phyloP scores from a whole-genome alignment of 2,113 vertebrate genomes.

The Daboia siamensis region DNA sequence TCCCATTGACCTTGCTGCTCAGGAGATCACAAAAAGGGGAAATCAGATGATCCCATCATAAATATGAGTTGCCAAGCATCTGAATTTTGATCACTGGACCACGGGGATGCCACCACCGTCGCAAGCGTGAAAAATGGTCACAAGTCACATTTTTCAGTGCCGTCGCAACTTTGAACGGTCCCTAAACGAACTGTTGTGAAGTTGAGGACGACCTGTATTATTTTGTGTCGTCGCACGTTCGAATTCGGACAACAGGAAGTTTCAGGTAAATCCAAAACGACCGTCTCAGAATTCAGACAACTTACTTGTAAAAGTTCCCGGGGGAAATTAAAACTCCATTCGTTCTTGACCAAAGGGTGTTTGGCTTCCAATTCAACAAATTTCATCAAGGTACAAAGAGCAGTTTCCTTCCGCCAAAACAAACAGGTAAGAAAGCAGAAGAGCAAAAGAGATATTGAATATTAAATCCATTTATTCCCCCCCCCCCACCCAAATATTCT shows the following conservation, averaged over 20 bases:
- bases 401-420: conserved; percentile 70
- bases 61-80: too few relatives aligned
- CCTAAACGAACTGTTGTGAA: not conserved
- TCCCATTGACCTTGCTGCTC: too few relatives aligned
- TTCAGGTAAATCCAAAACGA: not conserved
- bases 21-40: too few relatives aligned
- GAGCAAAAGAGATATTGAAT: too few relatives aligned
- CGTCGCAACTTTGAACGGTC: not conserved
- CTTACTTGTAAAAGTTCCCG: conserved; percentile 77
- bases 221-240: not conserved
- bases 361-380: conserved; percentile 81
- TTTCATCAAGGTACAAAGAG: conserved; percentile 84
- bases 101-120: too few relatives aligned
- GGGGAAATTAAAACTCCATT: conserved; percentile 86
- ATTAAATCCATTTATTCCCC: not conserved
- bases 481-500: not conserved
- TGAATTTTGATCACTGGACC: too few relatives aligned
- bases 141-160: not conserved
- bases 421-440: not conserved
- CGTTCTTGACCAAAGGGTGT: conserved; percentile 76
- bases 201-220: not conserved
- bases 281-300: not conserved
- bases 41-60: too few relatives aligned
- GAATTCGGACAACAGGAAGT: not conserved
- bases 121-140: not conserved